phyloP scores from a whole-genome alignment of 2,888 invertebrate genomes.

The Unio pictorum region DNA sequence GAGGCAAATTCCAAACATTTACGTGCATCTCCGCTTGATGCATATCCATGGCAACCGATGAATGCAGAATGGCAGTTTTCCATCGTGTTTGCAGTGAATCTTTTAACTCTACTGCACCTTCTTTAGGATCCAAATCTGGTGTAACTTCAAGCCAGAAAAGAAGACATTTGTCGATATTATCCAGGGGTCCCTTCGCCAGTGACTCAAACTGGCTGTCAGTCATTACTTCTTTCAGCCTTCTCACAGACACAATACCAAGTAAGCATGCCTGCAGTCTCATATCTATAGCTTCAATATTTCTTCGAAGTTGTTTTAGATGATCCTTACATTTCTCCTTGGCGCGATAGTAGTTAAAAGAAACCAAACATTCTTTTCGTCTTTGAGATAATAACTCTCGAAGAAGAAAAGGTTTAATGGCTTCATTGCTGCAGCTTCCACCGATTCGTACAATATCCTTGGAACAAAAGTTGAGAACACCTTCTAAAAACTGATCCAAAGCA shows the following conservation, averaged over 20 bases:
- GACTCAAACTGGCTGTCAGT: conserved; percentile 20
- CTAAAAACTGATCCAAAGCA: conserved; percentile 68
- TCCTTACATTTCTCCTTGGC: conserved; percentile 33
- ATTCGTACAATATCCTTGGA: conserved; percentile 55
- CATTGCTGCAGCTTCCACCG: conserved; percentile 59
- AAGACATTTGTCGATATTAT: too few species aligned
- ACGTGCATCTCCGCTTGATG: too few species aligned
- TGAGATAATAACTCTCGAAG: conserved; percentile 20
- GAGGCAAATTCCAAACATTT: too few species aligned
- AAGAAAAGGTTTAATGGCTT: conserved; percentile 42
- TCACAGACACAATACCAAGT: conserved; percentile 25
- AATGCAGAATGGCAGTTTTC: too few species aligned
- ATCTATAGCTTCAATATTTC: conserved; percentile 28
- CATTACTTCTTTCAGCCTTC: conserved; percentile 25
- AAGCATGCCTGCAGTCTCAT: conserved; percentile 26
- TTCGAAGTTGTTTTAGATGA: conserved; percentile 15
- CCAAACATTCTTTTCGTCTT: conserved; percentile 14
- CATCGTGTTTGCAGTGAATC: too few species aligned
- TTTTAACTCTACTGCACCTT: too few species aligned
- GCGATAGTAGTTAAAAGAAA: conserved; percentile 24
- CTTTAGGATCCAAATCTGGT: too few species aligned
- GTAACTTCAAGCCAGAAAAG: too few species aligned
- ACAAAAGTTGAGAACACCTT: conserved; percentile 54
- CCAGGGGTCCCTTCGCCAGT: conserved; percentile 6
- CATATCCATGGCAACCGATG: too few species aligned